Evolutionary conservation across 2,888 invertebrate species (phyloP).

Genomic region (Cosmorhoe ocellata): DNA sequence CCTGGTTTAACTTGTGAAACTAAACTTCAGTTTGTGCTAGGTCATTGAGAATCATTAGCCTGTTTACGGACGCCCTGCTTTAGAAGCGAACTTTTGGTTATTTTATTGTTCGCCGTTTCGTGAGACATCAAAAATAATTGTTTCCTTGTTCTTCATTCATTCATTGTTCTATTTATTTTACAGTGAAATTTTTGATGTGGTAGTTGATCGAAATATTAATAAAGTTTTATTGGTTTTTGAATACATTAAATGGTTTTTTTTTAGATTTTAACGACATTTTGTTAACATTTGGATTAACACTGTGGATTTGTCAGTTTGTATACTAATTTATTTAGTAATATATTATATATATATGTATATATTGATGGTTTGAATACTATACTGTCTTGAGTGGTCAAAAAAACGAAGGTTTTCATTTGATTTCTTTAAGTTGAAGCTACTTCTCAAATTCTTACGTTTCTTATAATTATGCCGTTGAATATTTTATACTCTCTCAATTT

Average conservation of each 20-base stretch:
- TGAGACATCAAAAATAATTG: conserved; percentile 57
- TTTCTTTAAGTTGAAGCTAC: conserved; percentile 12
- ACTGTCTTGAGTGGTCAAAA: no score
- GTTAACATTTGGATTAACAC: no score
- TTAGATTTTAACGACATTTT: no score
- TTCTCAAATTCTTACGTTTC: conserved; percentile 4
- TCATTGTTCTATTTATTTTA: no score
- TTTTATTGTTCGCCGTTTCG: conserved; percentile 62
- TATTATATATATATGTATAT: no score
- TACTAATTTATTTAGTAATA: no score
- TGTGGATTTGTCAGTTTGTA: no score
- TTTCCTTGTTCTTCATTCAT: conserved; percentile 15
- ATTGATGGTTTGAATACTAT: no score
- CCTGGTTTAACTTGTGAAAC: conserved; percentile 53
- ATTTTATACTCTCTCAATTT: conserved; percentile 49
- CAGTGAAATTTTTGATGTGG: no score
- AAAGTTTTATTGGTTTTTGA: no score
- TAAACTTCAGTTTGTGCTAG: conserved; percentile 65
- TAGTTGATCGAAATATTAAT: no score
- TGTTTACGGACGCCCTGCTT: conserved; percentile 28
- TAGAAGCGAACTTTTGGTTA: conserved; percentile 58
- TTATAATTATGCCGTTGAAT: conserved; percentile 40
- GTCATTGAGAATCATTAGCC: conserved; percentile 70
- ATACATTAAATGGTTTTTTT: no score
- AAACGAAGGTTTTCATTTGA: background rate